Base-by-base conservation (phyloP, 2,797 vertebrate species). In the Rhabdomys pumilio region DNA sequence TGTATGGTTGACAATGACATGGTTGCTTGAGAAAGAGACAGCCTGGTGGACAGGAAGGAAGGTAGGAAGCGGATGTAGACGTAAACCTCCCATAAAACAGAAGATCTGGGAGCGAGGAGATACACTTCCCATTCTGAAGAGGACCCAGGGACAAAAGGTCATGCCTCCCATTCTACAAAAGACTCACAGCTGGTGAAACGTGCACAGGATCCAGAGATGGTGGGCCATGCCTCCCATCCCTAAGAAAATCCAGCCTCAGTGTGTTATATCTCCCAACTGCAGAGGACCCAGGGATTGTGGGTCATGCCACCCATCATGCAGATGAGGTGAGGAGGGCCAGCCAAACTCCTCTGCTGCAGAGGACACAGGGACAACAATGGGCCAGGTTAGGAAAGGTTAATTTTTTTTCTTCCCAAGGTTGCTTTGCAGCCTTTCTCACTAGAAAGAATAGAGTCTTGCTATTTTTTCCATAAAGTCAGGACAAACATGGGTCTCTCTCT, bases 391-490 rank as follows among this genome's bases (percentile, higher is more conserved):
- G 24, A 73, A 47, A 17, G 38, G n/a, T 82, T 65, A 24, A 17
- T 44, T 31, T 2, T n/a, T 38, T 44, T 38, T 8, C 63, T 72
- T 79, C 20, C 88, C 2, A 14, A 1, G 19, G 26, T 15, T 24
- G 80, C 59, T 91, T 81, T 69, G 9, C 3, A 24, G 22, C 6
- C 76, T 47, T 57, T 72, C 95, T 87, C 63, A 53, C 87, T 88
- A 75, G 89, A 91, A 95, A 87, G 75, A 96, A 57, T 1, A 67
- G 50, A 9, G 69, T 13, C 57, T 38, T 0, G 57, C 72, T 89
- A 81, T 92, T 85, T 85, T 86, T 80, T 75, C 69, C 47, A 17
- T 6, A 12, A 95, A 95, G 44, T 63, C 89, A 73, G 92, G 85
- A 91, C 79, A 69, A 89, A 90, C 86, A 14, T 0, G 6, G 92